Percentiles rank a stretch among this genome's conserved stretches.
Conservation (phyloP, 2,888 invertebrate species). For the Pinctada fucata region DNA sequence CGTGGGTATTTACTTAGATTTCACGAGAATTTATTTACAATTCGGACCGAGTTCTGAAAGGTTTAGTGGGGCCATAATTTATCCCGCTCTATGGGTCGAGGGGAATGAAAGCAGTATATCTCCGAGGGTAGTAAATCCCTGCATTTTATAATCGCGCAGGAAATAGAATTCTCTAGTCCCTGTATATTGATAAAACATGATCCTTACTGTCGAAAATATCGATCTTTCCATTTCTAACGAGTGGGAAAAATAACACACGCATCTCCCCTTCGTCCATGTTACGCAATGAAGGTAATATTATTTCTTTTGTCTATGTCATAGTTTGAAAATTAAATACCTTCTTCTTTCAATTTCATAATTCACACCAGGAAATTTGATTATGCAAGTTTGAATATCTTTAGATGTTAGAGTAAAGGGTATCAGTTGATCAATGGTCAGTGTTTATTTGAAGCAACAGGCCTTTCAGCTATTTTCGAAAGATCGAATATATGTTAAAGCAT, state of each 20-base stretch:
- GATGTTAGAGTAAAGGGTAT: too few species aligned
- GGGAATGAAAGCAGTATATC: neutral
- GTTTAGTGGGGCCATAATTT: neutral
- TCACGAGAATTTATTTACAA: neutral
- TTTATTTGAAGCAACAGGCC: too few species aligned
- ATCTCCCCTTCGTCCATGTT: neutral
- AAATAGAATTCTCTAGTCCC: neutral
- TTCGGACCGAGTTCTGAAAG: neutral
- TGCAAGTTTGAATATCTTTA: too few species aligned
- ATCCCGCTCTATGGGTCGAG: neutral
- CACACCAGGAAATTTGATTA: too few species aligned
- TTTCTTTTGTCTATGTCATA: neutral
- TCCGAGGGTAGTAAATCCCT: slow-evolving; percentile 6
- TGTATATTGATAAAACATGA: slow-evolving; percentile 11
- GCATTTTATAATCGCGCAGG: slow-evolving; percentile 1
- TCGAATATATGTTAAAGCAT: too few species aligned
- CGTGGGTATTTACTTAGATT: neutral
- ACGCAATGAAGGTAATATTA: slow-evolving; percentile 1
- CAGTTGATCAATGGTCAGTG: too few species aligned
- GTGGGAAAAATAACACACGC: neutral
- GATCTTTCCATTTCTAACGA: neutral
- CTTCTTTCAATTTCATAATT: too few species aligned
- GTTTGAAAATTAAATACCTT: too few species aligned
- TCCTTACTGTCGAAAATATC: neutral
- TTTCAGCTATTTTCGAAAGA: too few species aligned